Percentiles rank a stretch among this genome's conserved stretches.
Evolutionary conservation across 2,797 vertebrate species (phyloP).

Genomic region (Chelon auratus): DNA sequence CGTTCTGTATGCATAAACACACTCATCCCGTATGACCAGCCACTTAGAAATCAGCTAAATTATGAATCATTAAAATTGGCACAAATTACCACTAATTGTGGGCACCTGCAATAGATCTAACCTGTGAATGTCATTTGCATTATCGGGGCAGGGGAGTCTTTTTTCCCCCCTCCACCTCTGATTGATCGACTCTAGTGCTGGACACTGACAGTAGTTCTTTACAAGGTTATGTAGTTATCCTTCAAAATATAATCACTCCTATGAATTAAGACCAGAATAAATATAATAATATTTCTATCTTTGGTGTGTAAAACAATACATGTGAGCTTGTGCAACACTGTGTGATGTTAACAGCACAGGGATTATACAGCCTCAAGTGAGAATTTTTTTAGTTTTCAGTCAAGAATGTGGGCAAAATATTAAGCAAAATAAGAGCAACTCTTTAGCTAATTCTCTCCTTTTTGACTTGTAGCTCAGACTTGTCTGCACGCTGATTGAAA

Average conservation of each 20-base stretch:
- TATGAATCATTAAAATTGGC: conserved; percentile 87
- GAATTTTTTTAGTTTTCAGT: conserved; percentile 20
- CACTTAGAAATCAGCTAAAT: conserved; percentile 77
- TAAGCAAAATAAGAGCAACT: conserved; percentile 43
- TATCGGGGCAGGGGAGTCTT: conserved; percentile 59
- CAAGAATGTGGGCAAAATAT: conserved; percentile 41
- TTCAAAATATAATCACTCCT: background rate
- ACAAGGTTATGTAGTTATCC: background rate
- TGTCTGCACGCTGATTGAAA: conserved; percentile 75
- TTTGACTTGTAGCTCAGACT: conserved; percentile 68
- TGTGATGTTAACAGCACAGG: background rate
- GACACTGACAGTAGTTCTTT: conserved; percentile 14
- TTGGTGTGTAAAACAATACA: background rate
- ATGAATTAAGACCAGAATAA: background rate
- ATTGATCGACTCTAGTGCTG: conserved; percentile 29
- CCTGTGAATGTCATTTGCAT: conserved; percentile 84
- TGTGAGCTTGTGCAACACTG: background rate
- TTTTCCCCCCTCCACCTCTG: conserved; percentile 13
- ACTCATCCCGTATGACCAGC: conserved; percentile 56
- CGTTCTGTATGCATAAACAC: conserved; percentile 32
- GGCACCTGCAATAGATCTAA: conserved; percentile 87
- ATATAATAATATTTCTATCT: background rate
- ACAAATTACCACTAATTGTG: conserved; percentile 88
- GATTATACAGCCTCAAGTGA: conserved; percentile 1
- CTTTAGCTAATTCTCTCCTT: conserved; percentile 56